Evolutionary conservation across 2,888 invertebrate species (phyloP), one percentile per base, ranked within the genome.

Genomic region (Apodemia zela): DNA sequence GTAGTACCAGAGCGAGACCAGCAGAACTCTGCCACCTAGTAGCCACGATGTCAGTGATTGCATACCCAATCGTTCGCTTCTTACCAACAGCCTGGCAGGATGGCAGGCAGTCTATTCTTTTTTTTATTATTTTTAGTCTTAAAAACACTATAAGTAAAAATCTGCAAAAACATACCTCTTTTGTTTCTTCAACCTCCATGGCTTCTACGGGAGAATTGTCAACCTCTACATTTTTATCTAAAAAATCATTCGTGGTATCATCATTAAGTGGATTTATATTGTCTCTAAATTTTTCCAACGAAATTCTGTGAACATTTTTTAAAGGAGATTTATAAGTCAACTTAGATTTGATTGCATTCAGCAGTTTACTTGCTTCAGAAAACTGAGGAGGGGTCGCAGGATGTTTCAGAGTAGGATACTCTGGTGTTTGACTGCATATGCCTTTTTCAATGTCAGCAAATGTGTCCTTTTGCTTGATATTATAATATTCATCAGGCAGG

Each of bases 361-460:
- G 79, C 33, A 91, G 74, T 72, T 90, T 87, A 65, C 81, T 89
- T 1, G 91, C 91, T 75, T 89, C 86, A 0, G 85, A 88, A 71
- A 90, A 91, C 73, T 91, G 91, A 11, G 91, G 91, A 0, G 91
- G 91, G 0, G 90, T 91, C 0, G 84, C 78, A 0, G 90, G 90
- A 70, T 89, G 89, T 68, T 89, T 89, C 71, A 84, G 84, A 57
- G 81, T 85, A 0, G 89, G 85, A 68, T 89, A 89, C 60, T 89
- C 90, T 0, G 84, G 78, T n/a, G 78, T 84, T 68, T 89, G 87
- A 72, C 80, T 88, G 63, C 80, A 84, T 64, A 91, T 91, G 1
- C 87, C 89, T 64, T 87, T 78, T 68, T 89, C 89, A 5, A 91
- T 91, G 71, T 88, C 89, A 0, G 89, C 89, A 75, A 89, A 91